Percentiles rank a stretch among this genome's conserved stretches.
Conservation (phyloP, 2,797 vertebrate genomes). For the Epinephelus awoara region DNA sequence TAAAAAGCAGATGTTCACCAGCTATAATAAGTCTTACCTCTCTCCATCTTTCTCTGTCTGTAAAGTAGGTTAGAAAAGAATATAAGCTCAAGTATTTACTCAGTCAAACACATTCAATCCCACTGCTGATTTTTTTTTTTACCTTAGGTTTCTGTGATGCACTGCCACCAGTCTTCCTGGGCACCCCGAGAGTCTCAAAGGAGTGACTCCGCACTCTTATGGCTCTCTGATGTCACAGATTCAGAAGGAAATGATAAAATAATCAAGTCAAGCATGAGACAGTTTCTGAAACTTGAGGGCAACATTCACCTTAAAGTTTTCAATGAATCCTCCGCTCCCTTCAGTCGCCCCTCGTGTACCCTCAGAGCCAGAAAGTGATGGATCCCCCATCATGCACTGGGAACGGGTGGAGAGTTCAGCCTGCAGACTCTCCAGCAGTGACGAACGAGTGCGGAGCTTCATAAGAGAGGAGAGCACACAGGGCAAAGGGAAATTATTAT, state of each 20-base stretch:
- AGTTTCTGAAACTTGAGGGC: not conserved
- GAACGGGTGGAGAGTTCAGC: constrained; percentile 84
- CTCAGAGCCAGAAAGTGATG: constrained; percentile 68
- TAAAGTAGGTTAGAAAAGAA: constrained; percentile 19
- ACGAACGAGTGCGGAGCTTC: constrained; percentile 86
- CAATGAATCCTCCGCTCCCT: constrained; percentile 87
- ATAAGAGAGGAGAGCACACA: constrained; percentile 12
- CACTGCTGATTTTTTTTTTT: not conserved
- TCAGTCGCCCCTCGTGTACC: constrained; percentile 73
- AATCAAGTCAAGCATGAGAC: not conserved
- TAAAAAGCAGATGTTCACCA: not conserved
- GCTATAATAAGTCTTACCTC: constrained; percentile 68
- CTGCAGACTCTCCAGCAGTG: constrained; percentile 84
- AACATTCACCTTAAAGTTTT: constrained; percentile 85
- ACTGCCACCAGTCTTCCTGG: constrained; percentile 78
- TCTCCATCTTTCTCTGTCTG: constrained; percentile 83
- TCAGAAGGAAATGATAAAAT: not conserved
- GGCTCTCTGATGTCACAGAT: constrained; percentile 83
- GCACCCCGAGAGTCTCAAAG: constrained; percentile 89
- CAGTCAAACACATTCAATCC: not conserved
- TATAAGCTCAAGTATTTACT: constrained; percentile 14
- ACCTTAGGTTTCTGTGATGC: constrained; percentile 80
- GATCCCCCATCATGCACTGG: constrained; percentile 85
- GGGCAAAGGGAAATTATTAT: not conserved
- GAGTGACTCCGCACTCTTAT: constrained; percentile 94